These are phyloP conservation scores for Ephestia elutella DNA, from an alignment of 1,140 invertebrate genomes.

Conservation along the genomic window DNA sequence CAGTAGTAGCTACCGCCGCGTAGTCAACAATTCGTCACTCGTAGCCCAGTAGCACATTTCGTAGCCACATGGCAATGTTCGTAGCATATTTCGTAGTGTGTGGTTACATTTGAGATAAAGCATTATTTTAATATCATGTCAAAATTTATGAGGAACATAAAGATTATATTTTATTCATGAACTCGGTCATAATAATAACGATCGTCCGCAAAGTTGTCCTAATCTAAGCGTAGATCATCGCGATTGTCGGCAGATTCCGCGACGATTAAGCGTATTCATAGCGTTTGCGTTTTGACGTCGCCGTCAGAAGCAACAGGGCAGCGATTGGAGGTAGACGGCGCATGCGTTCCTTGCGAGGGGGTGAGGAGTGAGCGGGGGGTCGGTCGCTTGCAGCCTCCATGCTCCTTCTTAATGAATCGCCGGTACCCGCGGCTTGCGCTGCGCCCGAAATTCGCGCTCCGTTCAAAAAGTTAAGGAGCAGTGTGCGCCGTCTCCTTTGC, in stretches of 20 bases:
- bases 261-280: constrained; percentile 69
- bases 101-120: not conserved
- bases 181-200: constrained; percentile 14
- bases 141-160: not conserved
- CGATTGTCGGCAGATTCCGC: constrained; percentile 56
- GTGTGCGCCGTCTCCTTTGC: constrained; percentile 51
- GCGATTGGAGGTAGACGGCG: constrained; percentile 54
- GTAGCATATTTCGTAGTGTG: not conserved
- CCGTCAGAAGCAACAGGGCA: constrained; percentile 69
- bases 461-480: constrained; percentile 50
- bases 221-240: constrained; percentile 45
- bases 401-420: constrained; percentile 66
- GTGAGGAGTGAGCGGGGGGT: constrained; percentile 27
- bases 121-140: not conserved
- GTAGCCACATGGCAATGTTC: not conserved
- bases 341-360: constrained; percentile 14
- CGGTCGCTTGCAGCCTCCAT: constrained; percentile 56
- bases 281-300: constrained; percentile 54
- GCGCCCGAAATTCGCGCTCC: constrained; percentile 48
- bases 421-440: constrained; percentile 63
- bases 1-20: no score
- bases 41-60: not conserved
- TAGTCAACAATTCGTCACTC: no score
- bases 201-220: constrained; percentile 31
- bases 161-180: not conserved